phyloP scores from a whole-genome alignment of 2,888 invertebrate genomes.

The Nephrotoma flavescens region DNA sequence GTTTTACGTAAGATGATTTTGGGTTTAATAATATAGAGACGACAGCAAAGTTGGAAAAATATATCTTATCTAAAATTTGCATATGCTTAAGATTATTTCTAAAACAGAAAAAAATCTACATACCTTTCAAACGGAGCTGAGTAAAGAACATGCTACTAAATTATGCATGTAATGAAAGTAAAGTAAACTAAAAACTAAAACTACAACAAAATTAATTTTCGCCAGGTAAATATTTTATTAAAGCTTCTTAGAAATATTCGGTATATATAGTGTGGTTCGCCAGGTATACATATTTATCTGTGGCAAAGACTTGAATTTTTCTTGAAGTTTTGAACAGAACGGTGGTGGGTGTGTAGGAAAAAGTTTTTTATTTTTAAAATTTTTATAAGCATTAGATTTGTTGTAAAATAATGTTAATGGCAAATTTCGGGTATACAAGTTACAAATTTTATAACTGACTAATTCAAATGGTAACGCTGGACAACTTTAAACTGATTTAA shows the following conservation, averaged over 20 bases:
- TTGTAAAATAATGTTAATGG: no score
- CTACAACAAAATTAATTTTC: not conserved
- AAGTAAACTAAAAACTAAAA: not conserved
- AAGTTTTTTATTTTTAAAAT: not conserved
- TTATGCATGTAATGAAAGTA: not conserved
- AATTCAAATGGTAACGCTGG: no score
- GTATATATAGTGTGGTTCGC: not conserved
- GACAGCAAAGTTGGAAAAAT: not conserved
- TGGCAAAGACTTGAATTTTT: not conserved
- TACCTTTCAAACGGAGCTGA: not conserved
- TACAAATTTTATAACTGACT: no score
- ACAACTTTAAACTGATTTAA: no score
- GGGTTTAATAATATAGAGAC: not conserved
- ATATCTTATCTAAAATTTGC: not conserved
- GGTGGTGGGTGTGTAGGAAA: not conserved
- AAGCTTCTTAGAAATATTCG: not conserved
- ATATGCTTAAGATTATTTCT: not conserved
- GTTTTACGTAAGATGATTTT: not conserved
- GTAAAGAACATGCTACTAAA: not conserved
- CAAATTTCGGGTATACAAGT: no score
- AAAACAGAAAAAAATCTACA: not conserved
- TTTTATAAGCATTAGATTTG: not conserved
- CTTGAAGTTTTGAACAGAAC: no score
- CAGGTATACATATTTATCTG: not conserved
- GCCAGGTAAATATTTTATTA: not conserved